Conservation (phyloP, 2,797 vertebrate genomes). For the Graptemys geographica region DNA sequence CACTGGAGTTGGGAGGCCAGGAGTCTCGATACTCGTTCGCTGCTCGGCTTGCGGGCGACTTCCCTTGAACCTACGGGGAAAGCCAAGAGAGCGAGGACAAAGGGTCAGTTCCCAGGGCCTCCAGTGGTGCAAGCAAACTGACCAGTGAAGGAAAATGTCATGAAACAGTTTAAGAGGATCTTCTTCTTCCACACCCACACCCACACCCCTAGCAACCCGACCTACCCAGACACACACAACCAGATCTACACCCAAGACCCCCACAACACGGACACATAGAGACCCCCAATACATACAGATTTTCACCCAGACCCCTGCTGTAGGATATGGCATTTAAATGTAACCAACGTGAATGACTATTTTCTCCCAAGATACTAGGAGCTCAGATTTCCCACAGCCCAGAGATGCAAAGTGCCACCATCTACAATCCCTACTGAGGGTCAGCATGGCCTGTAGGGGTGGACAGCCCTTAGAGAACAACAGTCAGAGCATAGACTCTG, state of each 20-base stretch:
- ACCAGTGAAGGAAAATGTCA: not conserved
- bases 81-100: not conserved
- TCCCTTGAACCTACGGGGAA: conserved; percentile 84
- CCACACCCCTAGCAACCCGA: too few species aligned
- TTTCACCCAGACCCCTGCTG: not conserved
- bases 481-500: not conserved
- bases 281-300: not conserved
- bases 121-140: too few species aligned
- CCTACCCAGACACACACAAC: not conserved
- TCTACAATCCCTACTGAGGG: not conserved
- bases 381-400: not conserved
- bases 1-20: conserved; percentile 91
- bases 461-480: not conserved
- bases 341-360: not conserved
- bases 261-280: not conserved
- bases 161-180: not conserved
- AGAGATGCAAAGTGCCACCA: not conserved
- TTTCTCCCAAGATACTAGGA: not conserved
- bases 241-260: not conserved
- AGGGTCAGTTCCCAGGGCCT: rapidly evolving
- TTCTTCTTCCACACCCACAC: not conserved
- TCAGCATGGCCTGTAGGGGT: not conserved
- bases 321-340: not conserved
- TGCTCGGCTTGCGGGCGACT: conserved; percentile 85
- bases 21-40: conserved; percentile 86